Base-by-base conservation (phyloP, 2,113 vertebrate genomes). In the Hepsetus odoe region DNA sequence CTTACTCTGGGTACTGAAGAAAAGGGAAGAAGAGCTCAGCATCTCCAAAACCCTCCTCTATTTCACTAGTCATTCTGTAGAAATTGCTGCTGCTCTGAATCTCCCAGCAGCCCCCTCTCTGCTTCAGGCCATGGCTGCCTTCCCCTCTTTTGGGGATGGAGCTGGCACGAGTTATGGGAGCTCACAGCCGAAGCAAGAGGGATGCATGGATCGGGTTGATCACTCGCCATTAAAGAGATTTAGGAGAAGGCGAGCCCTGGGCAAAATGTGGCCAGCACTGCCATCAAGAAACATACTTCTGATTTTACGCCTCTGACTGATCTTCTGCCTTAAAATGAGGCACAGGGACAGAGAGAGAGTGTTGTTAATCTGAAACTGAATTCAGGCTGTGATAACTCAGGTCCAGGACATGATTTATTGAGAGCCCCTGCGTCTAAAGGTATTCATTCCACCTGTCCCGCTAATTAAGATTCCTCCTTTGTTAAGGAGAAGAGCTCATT, bases 201-300 rank as follows among this genome's bases (percentile, higher is more conserved):
- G 32, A 28, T 55, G 69, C 46, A 49, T 22, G 14, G 32, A 62
- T 14, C 13, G 14, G 58, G 24, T 28, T 64, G 59, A 79, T 65
- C 30, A 55, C 26, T 51, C 64, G 30, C 56, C 56, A 72, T 61
- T 79, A 79, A 35, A 70, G 68, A 61, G 61, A 65, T 65, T 65
- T 14, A 73, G 59, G n/a, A 51, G 30, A 55, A 14, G 26, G 61
- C 1, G 56, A 70, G 80, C 61, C 82, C 53, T 76, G 53, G 80
- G 80, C 74, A 26, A 30, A 74, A 58, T 77, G 68, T 11, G 12
- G n/a, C 42, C 22, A 80, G 66, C 20, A 66, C 42, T 85, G 76
- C 83, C 76, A 64, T 85, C 83, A 71, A 73, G 67, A 85, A 74
- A 85, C 86, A 28, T 32, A 49, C 83, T 89, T 80, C 77, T 87